A percentile compares a stretch with the other conserved stretches of the same genome.
Conservation (phyloP, 2,888 invertebrate genomes). For the Aphrophora alni region DNA sequence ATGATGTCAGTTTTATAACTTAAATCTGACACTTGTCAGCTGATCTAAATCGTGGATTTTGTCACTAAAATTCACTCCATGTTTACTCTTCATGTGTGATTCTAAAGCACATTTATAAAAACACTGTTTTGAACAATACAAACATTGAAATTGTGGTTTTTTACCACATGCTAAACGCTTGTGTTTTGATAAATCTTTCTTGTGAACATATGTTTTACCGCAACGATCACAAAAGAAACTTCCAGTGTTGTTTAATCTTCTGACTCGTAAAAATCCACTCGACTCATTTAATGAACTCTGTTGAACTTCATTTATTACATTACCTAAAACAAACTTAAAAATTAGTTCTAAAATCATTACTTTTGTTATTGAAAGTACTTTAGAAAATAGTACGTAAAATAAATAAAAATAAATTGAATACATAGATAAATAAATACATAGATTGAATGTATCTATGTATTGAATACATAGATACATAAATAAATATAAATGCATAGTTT, state of each 20-base stretch:
- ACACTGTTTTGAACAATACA: slow-evolving; percentile 54
- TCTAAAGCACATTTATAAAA: not conserved
- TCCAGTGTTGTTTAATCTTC: not conserved
- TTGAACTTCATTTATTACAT: not conserved
- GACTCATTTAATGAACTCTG: no score
- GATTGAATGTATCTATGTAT: no score
- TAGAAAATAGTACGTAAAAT: no score
- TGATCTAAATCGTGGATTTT: no score
- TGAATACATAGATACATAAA: no score
- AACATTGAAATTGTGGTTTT: slow-evolving; percentile 55
- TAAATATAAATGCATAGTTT: no score
- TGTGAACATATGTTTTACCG: not conserved
- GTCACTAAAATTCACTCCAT: not conserved
- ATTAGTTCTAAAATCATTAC: no score
- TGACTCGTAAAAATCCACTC: not conserved
- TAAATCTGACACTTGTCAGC: no score
- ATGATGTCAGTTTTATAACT: no score
- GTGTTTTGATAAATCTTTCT: not conserved
- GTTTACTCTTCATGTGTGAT: not conserved
- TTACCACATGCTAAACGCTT: slow-evolving; percentile 52
- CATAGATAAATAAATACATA: no score
- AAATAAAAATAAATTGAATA: no score
- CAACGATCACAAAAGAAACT: not conserved
- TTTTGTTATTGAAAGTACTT: no score
- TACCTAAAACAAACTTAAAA: not conserved